Percentiles rank a stretch among this genome's conserved stretches.
Evolutionary conservation across 2,113 vertebrate species (phyloP).

Genomic region (Sinosuthora webbiana): DNA sequence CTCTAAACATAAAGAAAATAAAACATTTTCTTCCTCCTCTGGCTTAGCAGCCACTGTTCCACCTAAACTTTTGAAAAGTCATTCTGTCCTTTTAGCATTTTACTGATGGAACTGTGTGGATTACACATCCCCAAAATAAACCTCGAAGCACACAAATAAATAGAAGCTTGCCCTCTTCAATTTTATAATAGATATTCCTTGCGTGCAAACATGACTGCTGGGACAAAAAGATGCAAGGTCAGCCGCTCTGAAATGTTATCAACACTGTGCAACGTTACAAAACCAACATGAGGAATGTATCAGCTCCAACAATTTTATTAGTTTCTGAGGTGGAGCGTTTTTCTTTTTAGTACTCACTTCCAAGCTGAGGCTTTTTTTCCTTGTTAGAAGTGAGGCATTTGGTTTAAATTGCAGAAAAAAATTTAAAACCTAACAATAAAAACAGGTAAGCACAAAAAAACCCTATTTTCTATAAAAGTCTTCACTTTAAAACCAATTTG

Average conservation of each 20-base stretch:
- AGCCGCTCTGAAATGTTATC: not conserved
- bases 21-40: not conserved
- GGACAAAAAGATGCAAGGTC: not conserved
- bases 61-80: not conserved
- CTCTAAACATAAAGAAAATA: not conserved
- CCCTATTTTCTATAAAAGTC: not conserved
- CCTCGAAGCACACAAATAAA: not conserved
- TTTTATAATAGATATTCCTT: not conserved
- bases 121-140: not conserved
- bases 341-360: not conserved
- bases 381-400: not conserved
- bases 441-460: not conserved
- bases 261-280: not conserved
- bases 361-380: not conserved
- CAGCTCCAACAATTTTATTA: not conserved
- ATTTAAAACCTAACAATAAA: not conserved
- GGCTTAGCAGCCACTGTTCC: not conserved
- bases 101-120: not conserved
- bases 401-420: not conserved
- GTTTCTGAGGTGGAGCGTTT: not conserved
- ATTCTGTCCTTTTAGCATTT: not conserved
- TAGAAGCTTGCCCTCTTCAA: not conserved
- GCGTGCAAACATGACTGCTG: not conserved
- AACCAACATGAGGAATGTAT: not conserved
- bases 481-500: not conserved